Percentiles rank a stretch among this genome's conserved stretches.
phyloP scores from a whole-genome alignment of 2,888 invertebrate genomes.

The Metellina segmentata region DNA sequence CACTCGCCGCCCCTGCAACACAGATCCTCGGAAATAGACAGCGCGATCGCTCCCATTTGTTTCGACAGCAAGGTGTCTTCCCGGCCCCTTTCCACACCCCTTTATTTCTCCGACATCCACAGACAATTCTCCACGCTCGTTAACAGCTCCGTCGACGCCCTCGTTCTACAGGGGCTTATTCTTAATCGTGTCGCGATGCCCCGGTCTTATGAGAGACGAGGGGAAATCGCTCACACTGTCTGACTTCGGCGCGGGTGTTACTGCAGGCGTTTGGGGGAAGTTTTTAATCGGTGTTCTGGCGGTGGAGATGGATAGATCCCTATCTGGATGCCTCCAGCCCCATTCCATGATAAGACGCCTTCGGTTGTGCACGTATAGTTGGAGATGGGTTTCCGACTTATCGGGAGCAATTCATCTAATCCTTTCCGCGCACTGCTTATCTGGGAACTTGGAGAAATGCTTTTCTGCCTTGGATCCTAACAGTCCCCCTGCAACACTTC shows the following conservation, averaged over 20 bases:
- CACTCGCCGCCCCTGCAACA: not conserved
- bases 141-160: constrained; percentile 22
- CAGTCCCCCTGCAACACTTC: too few species aligned
- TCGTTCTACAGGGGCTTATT: constrained; percentile 41
- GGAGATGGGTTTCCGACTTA: not conserved
- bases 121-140: constrained; percentile 43
- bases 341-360: not conserved
- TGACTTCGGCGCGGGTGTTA: not conserved
- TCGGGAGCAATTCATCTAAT: not conserved
- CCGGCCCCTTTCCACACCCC: constrained; percentile 17
- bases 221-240: not conserved
- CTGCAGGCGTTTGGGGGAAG: constrained; percentile 7
- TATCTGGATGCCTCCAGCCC: not conserved
- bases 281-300: constrained; percentile 49
- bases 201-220: constrained; percentile 7
- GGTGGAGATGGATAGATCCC: constrained; percentile 28
- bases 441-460: not conserved
- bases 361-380: not conserved
- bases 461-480: too few species aligned
- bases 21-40: constrained; percentile 26
- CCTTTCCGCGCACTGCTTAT: not conserved
- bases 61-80: constrained; percentile 61
- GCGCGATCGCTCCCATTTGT: constrained; percentile 54
- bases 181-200: constrained; percentile 36
- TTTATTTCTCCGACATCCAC: constrained; percentile 29